A percentile compares a stretch with the other conserved stretches of the same genome.
Evolutionary conservation across 2,888 invertebrate species (phyloP).

Genomic region (Orchesella flavescens): DNA sequence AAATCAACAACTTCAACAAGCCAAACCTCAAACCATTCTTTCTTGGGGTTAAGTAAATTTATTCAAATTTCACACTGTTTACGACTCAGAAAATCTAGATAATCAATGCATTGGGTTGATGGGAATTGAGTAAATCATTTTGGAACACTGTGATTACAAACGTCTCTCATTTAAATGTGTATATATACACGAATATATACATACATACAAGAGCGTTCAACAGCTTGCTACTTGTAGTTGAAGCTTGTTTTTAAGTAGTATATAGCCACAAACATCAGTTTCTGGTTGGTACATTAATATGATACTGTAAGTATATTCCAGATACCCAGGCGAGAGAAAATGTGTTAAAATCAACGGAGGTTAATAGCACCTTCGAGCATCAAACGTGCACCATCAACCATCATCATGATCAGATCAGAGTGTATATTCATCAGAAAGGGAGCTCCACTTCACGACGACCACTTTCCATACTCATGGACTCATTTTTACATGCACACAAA

Average conservation of each 20-base stretch:
- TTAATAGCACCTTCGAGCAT: conserved; percentile 57
- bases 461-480: conserved; percentile 10
- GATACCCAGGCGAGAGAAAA: conserved; percentile 15
- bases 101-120: conserved; percentile 52
- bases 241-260: background rate
- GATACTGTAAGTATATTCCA: too few species aligned
- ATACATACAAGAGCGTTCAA: background rate
- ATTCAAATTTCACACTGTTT: conserved; percentile 26
- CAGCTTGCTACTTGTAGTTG: background rate
- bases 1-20: conserved; percentile 2
- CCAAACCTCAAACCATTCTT: background rate
- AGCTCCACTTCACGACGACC: background rate
- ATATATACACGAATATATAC: background rate
- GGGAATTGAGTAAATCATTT: conserved; percentile 58
- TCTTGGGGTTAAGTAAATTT: conserved; percentile 3
- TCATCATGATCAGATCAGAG: conserved; percentile 22
- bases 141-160: conserved; percentile 47
- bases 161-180: background rate
- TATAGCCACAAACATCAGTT: background rate
- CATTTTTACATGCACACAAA: background rate
- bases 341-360: conserved; percentile 58
- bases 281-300: too few species aligned
- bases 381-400: conserved; percentile 39
- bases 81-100: conserved; percentile 36
- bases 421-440: conserved; percentile 1